phyloP scores from a whole-genome alignment of 92 coral and sea anemone genomes.

The Meandrina meandrites region DNA sequence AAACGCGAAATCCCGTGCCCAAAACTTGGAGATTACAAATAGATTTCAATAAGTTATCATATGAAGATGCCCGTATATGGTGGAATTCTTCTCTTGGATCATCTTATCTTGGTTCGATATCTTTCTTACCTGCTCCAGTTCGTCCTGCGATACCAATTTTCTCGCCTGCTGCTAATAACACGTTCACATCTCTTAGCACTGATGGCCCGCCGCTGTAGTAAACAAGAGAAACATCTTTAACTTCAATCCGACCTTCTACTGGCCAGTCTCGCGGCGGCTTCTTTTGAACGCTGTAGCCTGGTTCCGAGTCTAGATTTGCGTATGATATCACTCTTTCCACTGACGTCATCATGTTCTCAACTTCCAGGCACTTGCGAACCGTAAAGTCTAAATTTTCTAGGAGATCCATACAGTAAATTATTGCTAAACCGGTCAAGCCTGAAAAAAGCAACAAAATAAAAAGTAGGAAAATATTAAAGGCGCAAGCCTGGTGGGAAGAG shows the following conservation, averaged over 20 bases:
- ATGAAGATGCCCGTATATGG: no score
- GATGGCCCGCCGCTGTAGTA: conserved; percentile 14
- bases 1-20: no score
- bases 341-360: conserved; percentile 27
- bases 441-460: neutral
- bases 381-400: neutral
- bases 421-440: conserved; percentile 21
- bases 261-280: conserved; percentile 21
- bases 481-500: no score
- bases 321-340: conserved; percentile 32
- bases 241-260: neutral
- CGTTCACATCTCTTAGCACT: conserved; percentile 8
- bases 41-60: no score
- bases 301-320: conserved; percentile 24
- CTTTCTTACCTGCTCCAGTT: conserved; percentile 21
- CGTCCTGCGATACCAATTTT: conserved; percentile 28
- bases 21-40: no score
- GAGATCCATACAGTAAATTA: conserved; percentile 16
- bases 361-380: neutral
- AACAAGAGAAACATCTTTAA: neutral
- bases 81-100: no score
- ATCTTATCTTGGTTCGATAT: no score
- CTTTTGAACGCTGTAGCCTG: conserved; percentile 15
- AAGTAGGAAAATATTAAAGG: neutral
- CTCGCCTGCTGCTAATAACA: neutral